A percentile compares a stretch with the other conserved stretches of the same genome.
phyloP scores from a whole-genome alignment of 2,113 vertebrate genomes.

The Sapayoa aenigma region DNA sequence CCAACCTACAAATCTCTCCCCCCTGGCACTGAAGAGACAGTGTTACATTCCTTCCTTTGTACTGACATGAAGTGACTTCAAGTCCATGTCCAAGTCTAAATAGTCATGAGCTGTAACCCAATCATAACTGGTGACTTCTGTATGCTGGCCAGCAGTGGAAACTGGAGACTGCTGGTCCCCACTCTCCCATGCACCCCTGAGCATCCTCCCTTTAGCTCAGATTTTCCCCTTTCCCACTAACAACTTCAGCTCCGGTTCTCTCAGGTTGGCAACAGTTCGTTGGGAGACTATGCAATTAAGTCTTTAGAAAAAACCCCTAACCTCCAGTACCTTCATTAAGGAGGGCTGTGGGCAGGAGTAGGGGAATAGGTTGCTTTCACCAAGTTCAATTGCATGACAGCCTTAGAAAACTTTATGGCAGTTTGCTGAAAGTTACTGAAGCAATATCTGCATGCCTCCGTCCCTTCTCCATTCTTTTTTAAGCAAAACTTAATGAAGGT shows the following conservation, averaged over 20 bases:
- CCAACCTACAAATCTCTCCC: conserved; percentile 58
- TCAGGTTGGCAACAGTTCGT: background rate
- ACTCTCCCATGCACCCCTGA: background rate
- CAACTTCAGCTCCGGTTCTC: background rate
- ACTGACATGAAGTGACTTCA: conserved; percentile 52
- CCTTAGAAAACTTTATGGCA: conserved; percentile 52
- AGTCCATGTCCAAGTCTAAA: conserved; percentile 68
- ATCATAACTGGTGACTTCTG: conserved; percentile 52
- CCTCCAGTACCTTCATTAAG: conserved; percentile 13
- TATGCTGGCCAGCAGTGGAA: background rate
- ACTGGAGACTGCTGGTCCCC: background rate
- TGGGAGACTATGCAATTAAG: conserved; percentile 1
- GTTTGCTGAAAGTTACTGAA: conserved; percentile 46
- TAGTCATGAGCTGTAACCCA: conserved; percentile 62
- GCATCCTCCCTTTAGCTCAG: background rate
- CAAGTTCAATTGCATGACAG: conserved; percentile 19
- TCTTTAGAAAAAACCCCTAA: background rate
- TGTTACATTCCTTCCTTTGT: conserved; percentile 74
- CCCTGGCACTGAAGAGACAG: conserved; percentile 54
- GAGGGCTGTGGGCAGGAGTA: background rate
- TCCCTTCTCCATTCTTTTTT: conserved; percentile 5
- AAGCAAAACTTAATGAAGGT: conserved; percentile 40
- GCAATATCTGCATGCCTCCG: conserved; percentile 31
- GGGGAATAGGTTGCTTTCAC: conserved; percentile 23
- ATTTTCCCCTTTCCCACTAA: background rate